Evolutionary conservation across 2,888 invertebrate species (phyloP), one percentile per base, ranked within the genome.

Genomic region (Aromia moschata): DNA sequence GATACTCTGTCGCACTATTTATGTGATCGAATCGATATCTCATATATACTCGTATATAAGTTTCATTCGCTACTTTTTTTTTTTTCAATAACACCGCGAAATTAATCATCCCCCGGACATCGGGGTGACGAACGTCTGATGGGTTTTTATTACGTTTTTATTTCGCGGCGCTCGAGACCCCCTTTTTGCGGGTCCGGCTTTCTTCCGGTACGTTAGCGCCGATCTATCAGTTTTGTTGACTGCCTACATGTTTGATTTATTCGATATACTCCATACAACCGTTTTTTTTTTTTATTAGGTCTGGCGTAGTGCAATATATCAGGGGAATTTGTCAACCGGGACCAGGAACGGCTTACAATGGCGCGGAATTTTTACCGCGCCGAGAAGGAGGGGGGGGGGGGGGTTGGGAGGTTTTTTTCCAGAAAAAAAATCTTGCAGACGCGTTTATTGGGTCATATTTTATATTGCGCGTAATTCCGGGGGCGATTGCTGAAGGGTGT

Each of bases 41-140:
- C 2, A 25, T 11, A 36, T n/a, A n/a, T n/a, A n/a, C n/a, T n/a
- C n/a, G n/a, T n/a, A 17, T 36, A 36, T 11, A 43, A 12, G 20
- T 18, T 36, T 12, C 47, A 36, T 36, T 36, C 18, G 17, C 18
- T 47, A 36, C 12, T 38, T 38, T 33, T 33, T 68, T 33, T 33
- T 68, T 69, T 67, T 64, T 65, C 70, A 69, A 70, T 73, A 72
- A 73, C 68, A 70, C 68, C 58, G 51, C 47, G 64, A 56, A 70
- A 74, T 74, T 74, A 74, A 74, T 74, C 73, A 74, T 70, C 62
- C 47, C 54, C 47, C 54, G 59, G 62, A 56, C 67, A 51, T 53
- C 45, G 53, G 49, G 54, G 60, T 56, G 63, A 67, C 66, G 71
- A 70, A 72, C 72, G 70, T 70, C 69, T 69, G 72, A 70, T 70